Evolutionary conservation across 1,140 invertebrate genomes (phyloP).

Genomic region (Maconellicoccus hirsutus): DNA sequence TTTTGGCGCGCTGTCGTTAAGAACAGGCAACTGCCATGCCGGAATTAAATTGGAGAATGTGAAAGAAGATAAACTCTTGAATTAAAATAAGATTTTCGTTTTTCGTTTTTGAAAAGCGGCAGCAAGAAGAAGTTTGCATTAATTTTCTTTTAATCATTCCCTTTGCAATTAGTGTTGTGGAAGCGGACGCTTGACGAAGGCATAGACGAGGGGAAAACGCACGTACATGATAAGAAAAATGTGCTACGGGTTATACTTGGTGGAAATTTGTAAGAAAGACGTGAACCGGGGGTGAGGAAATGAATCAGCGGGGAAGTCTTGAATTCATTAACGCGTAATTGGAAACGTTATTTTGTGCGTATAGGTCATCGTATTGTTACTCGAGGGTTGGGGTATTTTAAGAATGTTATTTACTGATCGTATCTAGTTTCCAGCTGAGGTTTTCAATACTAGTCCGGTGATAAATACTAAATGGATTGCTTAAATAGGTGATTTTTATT

Average conservation of each 20-base stretch:
- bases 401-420: no score
- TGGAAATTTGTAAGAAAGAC: constrained; percentile 19
- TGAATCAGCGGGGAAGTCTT: constrained; percentile 15
- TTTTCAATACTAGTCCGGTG: no score
- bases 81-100: constrained; percentile 22
- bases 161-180: constrained; percentile 27
- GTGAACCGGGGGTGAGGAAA: constrained; percentile 21
- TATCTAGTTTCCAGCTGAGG: no score
- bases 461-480: no score
- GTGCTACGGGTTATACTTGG: constrained; percentile 13
- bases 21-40: constrained; percentile 16
- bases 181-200: constrained; percentile 25
- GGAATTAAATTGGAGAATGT: constrained; percentile 22
- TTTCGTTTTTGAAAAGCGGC: constrained; percentile 17
- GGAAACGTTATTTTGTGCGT: not conserved
- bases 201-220: constrained; percentile 24
- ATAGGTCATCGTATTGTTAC: no score
- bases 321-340: constrained; percentile 18
- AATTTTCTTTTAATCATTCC: constrained; percentile 28
- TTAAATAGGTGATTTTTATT: not conserved
- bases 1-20: constrained; percentile 24
- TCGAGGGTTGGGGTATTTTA: no score
- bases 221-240: constrained; percentile 24
- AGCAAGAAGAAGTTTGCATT: constrained; percentile 26
- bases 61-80: constrained; percentile 22